Percentiles rank a stretch among this genome's conserved stretches.
Conservation (phyloP, 1,140 invertebrate species). For the Limonius californicus region DNA sequence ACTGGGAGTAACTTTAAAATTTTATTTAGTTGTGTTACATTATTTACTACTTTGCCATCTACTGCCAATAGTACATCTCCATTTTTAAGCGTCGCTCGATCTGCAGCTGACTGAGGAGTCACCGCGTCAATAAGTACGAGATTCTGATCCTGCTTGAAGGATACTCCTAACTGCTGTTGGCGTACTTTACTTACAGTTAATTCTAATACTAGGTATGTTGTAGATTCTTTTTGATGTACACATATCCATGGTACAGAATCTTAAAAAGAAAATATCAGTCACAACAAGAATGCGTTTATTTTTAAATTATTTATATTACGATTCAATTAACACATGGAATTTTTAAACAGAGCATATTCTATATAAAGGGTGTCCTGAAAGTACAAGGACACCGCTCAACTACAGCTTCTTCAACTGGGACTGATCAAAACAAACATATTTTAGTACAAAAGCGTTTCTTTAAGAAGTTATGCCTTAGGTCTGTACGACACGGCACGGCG, state of each 20-base stretch:
- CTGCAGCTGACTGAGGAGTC: conserved; percentile 68
- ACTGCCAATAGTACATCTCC: conserved; percentile 77
- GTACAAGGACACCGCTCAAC: too few relatives aligned
- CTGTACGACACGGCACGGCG: too few relatives aligned
- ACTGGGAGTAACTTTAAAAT: conserved; percentile 53
- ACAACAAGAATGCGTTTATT: too few relatives aligned
- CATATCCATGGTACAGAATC: conserved; percentile 44
- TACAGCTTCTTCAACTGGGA: too few relatives aligned
- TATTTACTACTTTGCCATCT: conserved; percentile 71
- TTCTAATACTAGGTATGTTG: conserved; percentile 58
- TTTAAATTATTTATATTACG: too few relatives aligned
- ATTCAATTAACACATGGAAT: too few relatives aligned
- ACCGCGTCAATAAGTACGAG: conserved; percentile 73
- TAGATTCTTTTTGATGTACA: conserved; percentile 45
- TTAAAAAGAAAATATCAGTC: conserved; percentile 13
- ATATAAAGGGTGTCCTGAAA: too few relatives aligned
- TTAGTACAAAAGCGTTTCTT: too few relatives aligned
- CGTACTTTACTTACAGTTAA: conserved; percentile 61
- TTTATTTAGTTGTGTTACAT: conserved; percentile 70
- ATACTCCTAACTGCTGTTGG: conserved; percentile 61
- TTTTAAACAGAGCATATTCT: too few relatives aligned
- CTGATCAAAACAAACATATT: too few relatives aligned
- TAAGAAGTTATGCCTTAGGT: too few relatives aligned
- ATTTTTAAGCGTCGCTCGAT: conserved; percentile 68
- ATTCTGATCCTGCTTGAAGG: conserved; percentile 63